These are phyloP conservation scores for Drosophila falleni DNA, from an alignment of 2,888 invertebrate genomes.

Conservation along the genomic window DNA sequence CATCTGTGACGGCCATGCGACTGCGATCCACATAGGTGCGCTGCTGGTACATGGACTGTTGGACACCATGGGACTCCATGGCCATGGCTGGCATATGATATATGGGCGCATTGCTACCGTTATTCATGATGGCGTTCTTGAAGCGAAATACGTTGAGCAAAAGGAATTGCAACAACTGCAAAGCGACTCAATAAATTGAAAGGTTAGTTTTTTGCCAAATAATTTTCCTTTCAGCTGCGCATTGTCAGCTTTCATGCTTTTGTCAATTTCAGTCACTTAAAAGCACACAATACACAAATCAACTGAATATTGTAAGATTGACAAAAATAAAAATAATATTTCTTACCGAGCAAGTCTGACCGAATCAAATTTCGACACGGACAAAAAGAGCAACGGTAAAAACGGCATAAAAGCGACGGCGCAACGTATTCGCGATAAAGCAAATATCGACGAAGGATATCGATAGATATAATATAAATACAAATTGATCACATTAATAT, in stretches of 20 bases:
- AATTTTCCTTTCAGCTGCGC: neutral
- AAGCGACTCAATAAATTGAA: neutral
- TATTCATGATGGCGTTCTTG: conserved; percentile 47
- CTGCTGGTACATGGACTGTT: conserved; percentile 67
- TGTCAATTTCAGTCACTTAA: neutral
- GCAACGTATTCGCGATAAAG: conserved; percentile 9
- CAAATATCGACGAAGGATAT: conserved; percentile 29
- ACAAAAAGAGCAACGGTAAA: conserved; percentile 21
- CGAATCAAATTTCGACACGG: conserved; percentile 3
- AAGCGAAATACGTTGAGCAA: neutral
- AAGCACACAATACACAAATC: neutral
- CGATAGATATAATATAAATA: conserved; percentile 20
- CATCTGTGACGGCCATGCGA: conserved; percentile 57
- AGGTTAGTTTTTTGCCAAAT: conserved; percentile 4
- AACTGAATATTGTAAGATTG: neutral
- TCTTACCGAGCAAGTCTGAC: conserved; percentile 22
- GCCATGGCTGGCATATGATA: conserved; percentile 52
- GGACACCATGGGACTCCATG: conserved; percentile 56
- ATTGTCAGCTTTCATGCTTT: neutral
- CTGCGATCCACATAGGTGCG: conserved; percentile 63
- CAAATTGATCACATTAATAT: neutral
- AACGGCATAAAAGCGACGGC: conserved; percentile 27
- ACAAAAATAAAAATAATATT: neutral
- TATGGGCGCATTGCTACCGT: conserved; percentile 33
- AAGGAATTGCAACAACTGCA: neutral